Evolutionary conservation across 2,113 vertebrate species (phyloP), one percentile per base, ranked within the genome.

Genomic region (Butorides virescens): DNA sequence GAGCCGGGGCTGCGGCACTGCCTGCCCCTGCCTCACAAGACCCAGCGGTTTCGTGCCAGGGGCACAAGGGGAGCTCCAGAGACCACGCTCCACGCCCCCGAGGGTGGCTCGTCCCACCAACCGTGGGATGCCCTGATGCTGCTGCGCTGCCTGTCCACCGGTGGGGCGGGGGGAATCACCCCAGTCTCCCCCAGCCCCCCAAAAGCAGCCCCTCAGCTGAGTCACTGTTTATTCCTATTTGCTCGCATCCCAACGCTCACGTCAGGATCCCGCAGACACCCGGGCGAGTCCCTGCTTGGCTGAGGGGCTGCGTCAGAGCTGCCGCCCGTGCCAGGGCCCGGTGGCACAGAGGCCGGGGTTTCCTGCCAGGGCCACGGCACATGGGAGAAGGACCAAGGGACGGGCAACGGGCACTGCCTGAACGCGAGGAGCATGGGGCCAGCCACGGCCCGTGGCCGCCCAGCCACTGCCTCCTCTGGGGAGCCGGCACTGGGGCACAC

Each of bases 71-170:
- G 17, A 83, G 61, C 62, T 74, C 61, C 58, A 30, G 10, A 55
- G 32, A 30, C 5, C 2, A 1, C 2, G 3, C 32, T 63, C 58
- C 37, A 5, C 10, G 13, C 2, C 39, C 13, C 4, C 0, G 46
- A 19, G 21, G 13, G 29, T 3, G 27, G 70, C 32, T 46, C 21
- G 0, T 29, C 53, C 37, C 72, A 50, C 5, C 0, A 44, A 15
- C 26, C 15, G 2, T 0, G 16, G 42, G 37, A 27, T 4, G 3
- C 5, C 8, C 22, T 7, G 18, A 10, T 9, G n/a, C 36, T 4
- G 10, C 61, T 2, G 27, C 55, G 3, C 27, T n/a, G 56, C 26
- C 61, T 10, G 1, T 19, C 42, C 42, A 42, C 42, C 13, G 13
- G 13, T 14, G 39, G 39, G 39, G 13, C 15, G 13, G 42, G 42